Conservation (phyloP, 2,797 vertebrate genomes). For the Falco biarmicus region DNA sequence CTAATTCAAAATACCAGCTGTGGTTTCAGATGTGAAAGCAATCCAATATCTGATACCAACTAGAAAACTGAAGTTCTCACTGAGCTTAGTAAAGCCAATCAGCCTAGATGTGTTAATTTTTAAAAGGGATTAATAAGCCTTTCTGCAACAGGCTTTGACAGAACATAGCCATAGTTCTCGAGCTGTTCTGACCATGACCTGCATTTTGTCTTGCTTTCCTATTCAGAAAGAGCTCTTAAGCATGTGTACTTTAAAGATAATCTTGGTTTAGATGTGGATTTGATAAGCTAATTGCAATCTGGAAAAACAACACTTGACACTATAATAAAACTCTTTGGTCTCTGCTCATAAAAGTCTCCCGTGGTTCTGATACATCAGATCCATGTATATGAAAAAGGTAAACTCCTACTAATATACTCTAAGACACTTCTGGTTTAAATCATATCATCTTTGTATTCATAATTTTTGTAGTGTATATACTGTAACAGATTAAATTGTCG, state of each 20-base stretch:
- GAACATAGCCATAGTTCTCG: not conserved
- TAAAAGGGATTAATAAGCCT: not conserved
- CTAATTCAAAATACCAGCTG: not conserved
- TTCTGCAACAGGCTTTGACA: not conserved
- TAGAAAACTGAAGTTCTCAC: not conserved
- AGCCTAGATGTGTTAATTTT: not conserved
- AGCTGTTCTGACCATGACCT: not conserved
- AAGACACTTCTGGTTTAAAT: not conserved
- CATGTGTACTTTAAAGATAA: not conserved
- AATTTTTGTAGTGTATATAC: not conserved
- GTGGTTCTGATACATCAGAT: not conserved
- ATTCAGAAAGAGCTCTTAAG: not conserved
- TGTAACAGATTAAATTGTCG: slow-evolving; percentile 44
- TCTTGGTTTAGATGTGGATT: not conserved
- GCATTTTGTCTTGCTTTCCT: not conserved
- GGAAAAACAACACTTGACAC: not conserved
- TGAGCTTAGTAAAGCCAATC: not conserved
- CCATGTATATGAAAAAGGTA: not conserved
- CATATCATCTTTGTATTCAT: not conserved
- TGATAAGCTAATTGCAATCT: not conserved
- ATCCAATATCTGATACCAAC: not conserved
- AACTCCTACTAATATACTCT: not conserved
- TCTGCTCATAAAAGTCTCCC: not conserved
- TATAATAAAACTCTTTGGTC: not conserved
- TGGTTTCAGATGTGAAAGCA: not conserved